Conservation (phyloP, 1,140 invertebrate species). For the Yoshiicerus persimilis region DNA sequence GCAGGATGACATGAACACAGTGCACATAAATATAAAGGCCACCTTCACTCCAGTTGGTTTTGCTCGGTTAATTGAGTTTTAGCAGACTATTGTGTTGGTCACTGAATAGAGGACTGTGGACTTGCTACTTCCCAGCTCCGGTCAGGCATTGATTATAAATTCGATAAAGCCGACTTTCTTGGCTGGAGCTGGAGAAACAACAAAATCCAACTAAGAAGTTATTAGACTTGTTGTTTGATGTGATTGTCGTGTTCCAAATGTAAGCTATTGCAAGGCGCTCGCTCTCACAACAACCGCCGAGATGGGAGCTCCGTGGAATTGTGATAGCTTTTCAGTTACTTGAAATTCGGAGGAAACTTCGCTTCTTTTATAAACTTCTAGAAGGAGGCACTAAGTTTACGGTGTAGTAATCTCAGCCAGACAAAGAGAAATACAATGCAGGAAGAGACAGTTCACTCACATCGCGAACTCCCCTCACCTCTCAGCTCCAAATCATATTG, state of each 20-base stretch:
- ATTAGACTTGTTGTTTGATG: slow-evolving; percentile 16
- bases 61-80: not conserved
- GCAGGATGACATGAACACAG: not conserved
- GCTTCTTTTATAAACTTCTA: not conserved
- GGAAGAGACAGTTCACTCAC: not conserved
- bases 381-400: not conserved
- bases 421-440: not conserved
- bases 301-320: not conserved
- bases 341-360: not conserved
- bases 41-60: not conserved
- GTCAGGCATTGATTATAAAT: not conserved
- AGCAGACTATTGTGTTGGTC: not conserved
- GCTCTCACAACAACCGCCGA: not conserved
- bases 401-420: not conserved
- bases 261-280: not conserved
- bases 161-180: not conserved
- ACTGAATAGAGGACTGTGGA: not conserved
- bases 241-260: slow-evolving; percentile 20
- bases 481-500: not conserved
- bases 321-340: not conserved
- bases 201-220: slow-evolving; percentile 2
- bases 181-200: not conserved
- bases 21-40: not conserved
- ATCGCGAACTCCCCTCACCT: not conserved
- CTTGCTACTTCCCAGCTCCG: not conserved